A percentile compares a stretch with the other conserved stretches of the same genome.
These are phyloP conservation scores for Eunapius fragilis DNA, from an alignment of 37 sponge, comb jelly and placozoan species.

Conservation along the genomic window DNA sequence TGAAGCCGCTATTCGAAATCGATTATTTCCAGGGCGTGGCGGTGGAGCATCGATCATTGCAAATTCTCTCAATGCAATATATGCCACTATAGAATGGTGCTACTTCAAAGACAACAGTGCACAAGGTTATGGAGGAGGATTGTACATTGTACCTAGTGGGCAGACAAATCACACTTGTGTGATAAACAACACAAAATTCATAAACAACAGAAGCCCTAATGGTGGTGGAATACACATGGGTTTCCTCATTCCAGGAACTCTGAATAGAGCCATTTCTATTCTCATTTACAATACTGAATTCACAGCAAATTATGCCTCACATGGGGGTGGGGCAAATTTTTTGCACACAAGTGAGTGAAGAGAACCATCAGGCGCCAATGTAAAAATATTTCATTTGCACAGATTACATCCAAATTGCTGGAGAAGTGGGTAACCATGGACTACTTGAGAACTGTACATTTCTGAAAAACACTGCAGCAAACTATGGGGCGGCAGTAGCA, in stretches of 20 bases:
- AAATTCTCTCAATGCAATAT: neutral
- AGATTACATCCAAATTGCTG: neutral
- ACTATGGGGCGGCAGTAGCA: conserved; percentile 44
- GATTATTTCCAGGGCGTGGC: conserved; percentile 27
- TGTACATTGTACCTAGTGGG: conserved; percentile 20
- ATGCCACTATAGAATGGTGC: neutral
- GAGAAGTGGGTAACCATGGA: conserved; percentile 6
- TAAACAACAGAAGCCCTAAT: neutral
- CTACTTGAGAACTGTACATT: conserved; percentile 32
- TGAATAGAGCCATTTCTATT: neutral
- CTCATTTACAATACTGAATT: conserved; percentile 7
- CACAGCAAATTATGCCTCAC: neutral
- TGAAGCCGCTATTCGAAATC: neutral
- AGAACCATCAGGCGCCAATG: no score
- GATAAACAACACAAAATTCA: neutral
- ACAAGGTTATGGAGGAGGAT: conserved; percentile 32
- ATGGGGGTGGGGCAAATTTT: conserved; percentile 39
- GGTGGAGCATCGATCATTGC: conserved; percentile 5
- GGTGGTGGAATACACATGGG: conserved; percentile 12
- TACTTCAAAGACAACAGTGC: conserved; percentile 26
- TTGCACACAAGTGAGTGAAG: conserved; percentile 10
- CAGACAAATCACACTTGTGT: neutral
- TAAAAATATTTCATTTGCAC: no score
- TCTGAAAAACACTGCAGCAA: neutral
- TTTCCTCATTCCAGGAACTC: neutral